Base-by-base conservation (phyloP, 2,113 vertebrate species). In the Blennius ocellaris region DNA sequence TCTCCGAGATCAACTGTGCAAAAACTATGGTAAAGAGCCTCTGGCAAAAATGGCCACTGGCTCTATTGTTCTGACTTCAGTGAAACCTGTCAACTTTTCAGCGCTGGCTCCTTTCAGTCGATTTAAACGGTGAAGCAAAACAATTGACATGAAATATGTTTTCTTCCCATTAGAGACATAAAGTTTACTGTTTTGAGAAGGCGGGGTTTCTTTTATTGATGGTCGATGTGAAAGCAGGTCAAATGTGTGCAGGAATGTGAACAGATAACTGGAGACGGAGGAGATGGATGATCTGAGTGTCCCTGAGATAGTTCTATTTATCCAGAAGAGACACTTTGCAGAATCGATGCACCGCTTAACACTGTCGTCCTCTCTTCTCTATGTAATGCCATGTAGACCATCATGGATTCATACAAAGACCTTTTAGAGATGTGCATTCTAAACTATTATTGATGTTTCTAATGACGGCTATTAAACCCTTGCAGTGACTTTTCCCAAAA, bases 271-370 rank as follows among this genome's bases (percentile, higher is more conserved):
- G 71, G 69, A 36, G 56, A 43, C 14, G 73, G 63, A 39, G 8
- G 53, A 84, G 76, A 81, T 82, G 54, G 79, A 80, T 87, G 79
- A 65, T 67, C 61, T 15, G 54, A 70, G 61, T 64, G 67, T 72
- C 64, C 76, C 77, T 55, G 50, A 77, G 61, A 80, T 73, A 54
- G 68, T 81, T 67, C 61, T 69, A 76, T 87, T 83, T 90, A 86
- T 83, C 78, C 63, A 74, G 70, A 89, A 82, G 56, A 68, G 80
- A 81, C 57, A 30, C 69, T 86, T 72, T 51, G 61, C 79, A 48
- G 68, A 85, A 90, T 87, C 85, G 61, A 83, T 85, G 58, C 44
- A 0, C 69, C 54, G 80, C 70, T 84, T 73, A 87, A 72, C 76
- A 72, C 78, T 50, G 8, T 59, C 1, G 5, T 37, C 73, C 76